Base-by-base conservation (phyloP, 2,113 vertebrate species). In the Apodemus sylvaticus region DNA sequence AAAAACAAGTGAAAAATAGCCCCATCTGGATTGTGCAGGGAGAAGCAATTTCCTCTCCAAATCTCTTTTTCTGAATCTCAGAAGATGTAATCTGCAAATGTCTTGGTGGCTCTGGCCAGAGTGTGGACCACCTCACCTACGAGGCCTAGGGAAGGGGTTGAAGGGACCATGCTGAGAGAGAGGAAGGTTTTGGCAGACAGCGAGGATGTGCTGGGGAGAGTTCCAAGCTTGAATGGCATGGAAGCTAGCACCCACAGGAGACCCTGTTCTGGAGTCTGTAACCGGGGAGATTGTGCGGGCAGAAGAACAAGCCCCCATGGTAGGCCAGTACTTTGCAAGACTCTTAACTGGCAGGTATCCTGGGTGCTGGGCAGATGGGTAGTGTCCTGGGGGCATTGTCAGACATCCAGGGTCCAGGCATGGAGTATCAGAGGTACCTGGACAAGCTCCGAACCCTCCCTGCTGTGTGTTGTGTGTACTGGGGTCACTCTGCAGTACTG, bases 21-120 rank as follows among this genome's bases (percentile, higher is more conserved):
- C 24, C 79, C 81, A 1, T 2, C 91, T n/a, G 71, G 96, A 89
- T 95, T 34, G 94, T 81, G 70, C 74, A 60, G 62, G 96, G 93
- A 71, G 89, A 97, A 96, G 93, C 96, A 98, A 97, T 98, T 98
- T 98, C 97, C 96, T 98, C 83, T 95, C 96, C 96, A 98, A 97
- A 98, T 96, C 93, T 91, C 83, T 94, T 94, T 93, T 97, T 96
- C 94, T 96, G 97, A 97, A 97, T 98, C 95, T 98, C 62, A 89
- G 95, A 95, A 96, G 95, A 97, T 96, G 64, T 79, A 96, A 70
- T 97, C 91, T 96, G 53, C 55, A 96, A 94, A 89, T 62, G 86
- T 92, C 55, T 83, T 31, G 31, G 79, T 78, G 86, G 29, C 39
- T 94, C 39, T 48, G 42, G 39, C 76, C 58, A 14, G 20, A 5